Evolutionary conservation across 2,888 invertebrate genomes (phyloP).

Genomic region (Epiblema foenella): DNA sequence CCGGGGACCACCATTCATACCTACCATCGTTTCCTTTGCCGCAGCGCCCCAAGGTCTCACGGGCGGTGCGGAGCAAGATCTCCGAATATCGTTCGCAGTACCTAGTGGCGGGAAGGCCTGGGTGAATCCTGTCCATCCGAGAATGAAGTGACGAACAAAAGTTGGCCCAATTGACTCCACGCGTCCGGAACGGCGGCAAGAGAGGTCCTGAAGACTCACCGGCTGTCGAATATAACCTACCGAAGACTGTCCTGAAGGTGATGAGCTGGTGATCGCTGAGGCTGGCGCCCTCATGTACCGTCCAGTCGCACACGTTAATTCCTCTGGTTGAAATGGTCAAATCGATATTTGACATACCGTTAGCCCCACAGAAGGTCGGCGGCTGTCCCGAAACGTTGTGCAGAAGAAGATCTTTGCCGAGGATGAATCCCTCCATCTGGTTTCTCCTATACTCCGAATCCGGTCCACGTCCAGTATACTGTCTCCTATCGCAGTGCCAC

Average conservation of each 20-base stretch:
- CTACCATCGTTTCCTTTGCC: neutral
- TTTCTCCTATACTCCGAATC: slow-evolving; percentile 35
- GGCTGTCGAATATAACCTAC: neutral
- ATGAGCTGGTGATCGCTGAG: slow-evolving; percentile 49
- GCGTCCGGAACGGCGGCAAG: neutral
- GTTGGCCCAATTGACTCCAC: too few species aligned
- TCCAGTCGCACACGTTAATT: slow-evolving; percentile 17
- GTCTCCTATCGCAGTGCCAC: slow-evolving; percentile 45
- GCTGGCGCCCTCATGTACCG: slow-evolving; percentile 41
- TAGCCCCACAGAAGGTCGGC: slow-evolving; percentile 41
- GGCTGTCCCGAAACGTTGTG: slow-evolving; percentile 43
- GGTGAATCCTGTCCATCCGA: too few species aligned
- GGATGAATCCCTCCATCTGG: slow-evolving; percentile 46
- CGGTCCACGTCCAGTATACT: slow-evolving; percentile 44
- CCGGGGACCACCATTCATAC: slow-evolving; percentile 46
- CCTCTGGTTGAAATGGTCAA: slow-evolving; percentile 28
- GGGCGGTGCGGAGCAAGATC: neutral
- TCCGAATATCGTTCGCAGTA: too few species aligned
- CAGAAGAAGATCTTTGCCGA: slow-evolving; percentile 26
- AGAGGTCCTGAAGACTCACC: neutral
- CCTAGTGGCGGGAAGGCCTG: too few species aligned
- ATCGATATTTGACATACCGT: slow-evolving; percentile 44
- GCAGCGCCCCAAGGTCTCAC: slow-evolving; percentile 22
- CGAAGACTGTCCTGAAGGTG: slow-evolving; percentile 20
- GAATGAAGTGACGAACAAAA: too few species aligned